Evolutionary conservation across 2,797 vertebrate species (phyloP).

Genomic region (Cyprinella venusta): DNA sequence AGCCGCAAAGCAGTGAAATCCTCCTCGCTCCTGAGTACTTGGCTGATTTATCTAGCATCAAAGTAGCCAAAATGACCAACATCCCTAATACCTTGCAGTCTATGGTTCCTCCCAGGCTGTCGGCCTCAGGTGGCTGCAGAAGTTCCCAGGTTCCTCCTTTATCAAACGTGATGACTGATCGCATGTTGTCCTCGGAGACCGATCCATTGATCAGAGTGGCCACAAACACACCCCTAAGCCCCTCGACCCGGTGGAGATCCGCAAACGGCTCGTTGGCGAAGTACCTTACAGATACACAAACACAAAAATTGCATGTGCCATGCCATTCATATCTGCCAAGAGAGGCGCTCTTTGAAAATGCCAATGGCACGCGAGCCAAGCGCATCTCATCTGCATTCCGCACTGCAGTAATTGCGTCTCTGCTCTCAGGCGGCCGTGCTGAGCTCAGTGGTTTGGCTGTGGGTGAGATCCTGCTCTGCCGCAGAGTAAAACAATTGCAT

Average conservation of each 20-base stretch:
- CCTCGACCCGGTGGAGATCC: constrained; percentile 93
- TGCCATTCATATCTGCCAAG: constrained; percentile 20
- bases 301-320: constrained; percentile 7
- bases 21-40: neutral
- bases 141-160: constrained; percentile 98
- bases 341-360: constrained; percentile 32
- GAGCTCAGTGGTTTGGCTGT: constrained; percentile 44
- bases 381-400: constrained; percentile 47
- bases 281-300: constrained; percentile 81
- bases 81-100: constrained; percentile 85
- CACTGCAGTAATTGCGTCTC: constrained; percentile 48
- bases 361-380: constrained; percentile 19
- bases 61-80: neutral
- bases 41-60: neutral
- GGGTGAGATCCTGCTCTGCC: constrained; percentile 28
- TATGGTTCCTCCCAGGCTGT: constrained; percentile 87
- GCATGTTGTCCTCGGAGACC: constrained; percentile 93
- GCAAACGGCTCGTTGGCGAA: constrained; percentile 95
- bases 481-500: constrained; percentile 40
- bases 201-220: constrained; percentile 93
- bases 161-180: constrained; percentile 96
- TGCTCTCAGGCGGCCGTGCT: constrained; percentile 33
- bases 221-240: constrained; percentile 91
- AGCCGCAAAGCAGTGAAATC: no score
- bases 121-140: constrained; percentile 87